phyloP scores from a whole-genome alignment of 1,140 invertebrate species.

The Helicoverpa armigera region DNA sequence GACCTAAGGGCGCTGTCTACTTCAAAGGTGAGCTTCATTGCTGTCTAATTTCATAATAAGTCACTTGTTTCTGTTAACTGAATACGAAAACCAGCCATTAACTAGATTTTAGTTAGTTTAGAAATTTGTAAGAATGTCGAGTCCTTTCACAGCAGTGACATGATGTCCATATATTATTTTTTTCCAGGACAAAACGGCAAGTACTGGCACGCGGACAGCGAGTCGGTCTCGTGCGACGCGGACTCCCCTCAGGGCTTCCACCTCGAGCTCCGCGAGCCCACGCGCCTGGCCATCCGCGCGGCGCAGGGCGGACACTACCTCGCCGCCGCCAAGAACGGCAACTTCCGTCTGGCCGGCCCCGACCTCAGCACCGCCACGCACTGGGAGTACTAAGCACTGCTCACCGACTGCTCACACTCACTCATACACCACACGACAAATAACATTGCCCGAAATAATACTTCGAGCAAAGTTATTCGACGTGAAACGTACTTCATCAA shows the following conservation, averaged over 20 bases:
- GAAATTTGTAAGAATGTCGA: too few species aligned
- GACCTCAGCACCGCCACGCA: constrained; percentile 94
- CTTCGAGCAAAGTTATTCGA: too few species aligned
- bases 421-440: constrained; percentile 1
- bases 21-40: constrained; percentile 93
- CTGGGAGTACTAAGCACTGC: constrained; percentile 95
- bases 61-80: neutral
- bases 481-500: too few species aligned
- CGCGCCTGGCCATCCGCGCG: constrained; percentile 95
- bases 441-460: too few species aligned
- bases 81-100: too few species aligned
- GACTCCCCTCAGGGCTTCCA: constrained; percentile 96
- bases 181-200: constrained; percentile 96
- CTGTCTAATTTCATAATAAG: neutral
- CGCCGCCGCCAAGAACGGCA: constrained; percentile 97
- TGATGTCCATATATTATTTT: neutral
- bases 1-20: constrained; percentile 95
- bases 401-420: neutral
- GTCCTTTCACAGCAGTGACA: too few species aligned
- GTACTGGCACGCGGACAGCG: constrained; percentile 96
- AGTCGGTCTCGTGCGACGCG: constrained; percentile 95
- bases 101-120: too few species aligned
- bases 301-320: constrained; percentile 92
- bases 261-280: constrained; percentile 96
- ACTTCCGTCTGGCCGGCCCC: constrained; percentile 93